Percentiles rank a stretch among this genome's conserved stretches.
These are phyloP conservation scores for Beroe forskalii DNA, from an alignment of 37 sponge, comb jelly and placozoan genomes.

Conservation along the genomic window DNA sequence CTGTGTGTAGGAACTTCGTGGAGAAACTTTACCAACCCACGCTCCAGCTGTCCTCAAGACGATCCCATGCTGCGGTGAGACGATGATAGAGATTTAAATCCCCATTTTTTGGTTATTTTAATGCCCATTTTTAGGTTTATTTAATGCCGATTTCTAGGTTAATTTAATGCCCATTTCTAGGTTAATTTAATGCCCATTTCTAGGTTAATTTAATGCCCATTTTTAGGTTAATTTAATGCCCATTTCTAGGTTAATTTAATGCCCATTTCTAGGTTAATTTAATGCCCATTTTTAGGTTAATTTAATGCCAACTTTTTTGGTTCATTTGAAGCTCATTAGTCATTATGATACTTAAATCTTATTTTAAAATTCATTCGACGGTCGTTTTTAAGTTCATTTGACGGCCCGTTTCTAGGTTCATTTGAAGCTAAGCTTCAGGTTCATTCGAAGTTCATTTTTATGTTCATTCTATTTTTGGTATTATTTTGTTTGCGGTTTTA, in stretches of 20 bases:
- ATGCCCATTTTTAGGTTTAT: neutral
- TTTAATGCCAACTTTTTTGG: neutral
- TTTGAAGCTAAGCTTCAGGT: no score
- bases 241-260: no score
- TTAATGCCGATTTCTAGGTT: no score
- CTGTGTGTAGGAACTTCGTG: constrained; percentile 88
- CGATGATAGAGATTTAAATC: neutral
- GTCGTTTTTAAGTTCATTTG: no score
- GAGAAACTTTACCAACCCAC: constrained; percentile 77
- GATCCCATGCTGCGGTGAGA: constrained; percentile 51
- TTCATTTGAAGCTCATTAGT: no score
- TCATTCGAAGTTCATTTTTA: neutral
- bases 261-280: no score
- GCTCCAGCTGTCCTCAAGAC: constrained; percentile 71
- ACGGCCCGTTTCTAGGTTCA: no score
- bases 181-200: neutral
- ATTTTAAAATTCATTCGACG: no score
- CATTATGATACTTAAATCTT: no score
- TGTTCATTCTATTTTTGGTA: no score
- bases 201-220: neutral
- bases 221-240: neutral
- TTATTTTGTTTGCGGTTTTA: no score
- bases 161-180: no score
- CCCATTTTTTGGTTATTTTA: neutral
- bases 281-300: neutral